Conservation (phyloP, 2,888 invertebrate species). For the Ophioninae sp. region DNA sequence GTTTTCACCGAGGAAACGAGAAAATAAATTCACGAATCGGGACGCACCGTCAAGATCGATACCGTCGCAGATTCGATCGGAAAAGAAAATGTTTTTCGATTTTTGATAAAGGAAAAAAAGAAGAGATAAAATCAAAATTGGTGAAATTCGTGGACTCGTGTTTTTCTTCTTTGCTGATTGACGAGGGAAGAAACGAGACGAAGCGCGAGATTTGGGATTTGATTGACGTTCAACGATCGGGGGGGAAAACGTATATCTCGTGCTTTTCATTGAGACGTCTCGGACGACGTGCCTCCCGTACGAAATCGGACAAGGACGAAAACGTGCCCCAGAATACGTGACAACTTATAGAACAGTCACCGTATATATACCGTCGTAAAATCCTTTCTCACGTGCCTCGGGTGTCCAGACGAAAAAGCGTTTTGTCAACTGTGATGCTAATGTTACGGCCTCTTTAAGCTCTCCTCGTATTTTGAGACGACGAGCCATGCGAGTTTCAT, state of each 20-base stretch:
- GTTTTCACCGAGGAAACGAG: no score
- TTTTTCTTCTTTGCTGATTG: neutral
- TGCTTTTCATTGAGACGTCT: slow-evolving; percentile 48
- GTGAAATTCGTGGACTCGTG: neutral
- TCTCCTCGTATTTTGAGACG: slow-evolving; percentile 5
- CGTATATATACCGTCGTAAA: neutral
- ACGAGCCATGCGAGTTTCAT: slow-evolving; percentile 12
- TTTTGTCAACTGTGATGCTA: slow-evolving; percentile 31
- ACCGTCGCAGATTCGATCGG: no score
- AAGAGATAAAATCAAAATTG: neutral
- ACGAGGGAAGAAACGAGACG: slow-evolving; percentile 2
- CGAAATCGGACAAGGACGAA: slow-evolving; percentile 60
- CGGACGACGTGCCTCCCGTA: slow-evolving; percentile 48
- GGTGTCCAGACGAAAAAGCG: slow-evolving; percentile 36
- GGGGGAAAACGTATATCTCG: slow-evolving; percentile 9
- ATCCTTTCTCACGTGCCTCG: slow-evolving; percentile 35
- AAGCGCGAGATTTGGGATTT: slow-evolving; percentile 26
- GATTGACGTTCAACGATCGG: slow-evolving; percentile 43
- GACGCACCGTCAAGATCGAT: no score
- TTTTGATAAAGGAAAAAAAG: no score
- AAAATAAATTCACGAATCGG: no score
- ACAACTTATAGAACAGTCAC: slow-evolving; percentile 52
- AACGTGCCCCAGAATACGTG: slow-evolving; percentile 66
- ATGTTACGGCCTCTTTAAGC: slow-evolving; percentile 24
- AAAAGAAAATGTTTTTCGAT: no score